A percentile compares a stretch with the other conserved stretches of the same genome.
These are phyloP conservation scores for Diabrotica balteata DNA, from an alignment of 2,888 invertebrate genomes.

Conservation along the genomic window DNA sequence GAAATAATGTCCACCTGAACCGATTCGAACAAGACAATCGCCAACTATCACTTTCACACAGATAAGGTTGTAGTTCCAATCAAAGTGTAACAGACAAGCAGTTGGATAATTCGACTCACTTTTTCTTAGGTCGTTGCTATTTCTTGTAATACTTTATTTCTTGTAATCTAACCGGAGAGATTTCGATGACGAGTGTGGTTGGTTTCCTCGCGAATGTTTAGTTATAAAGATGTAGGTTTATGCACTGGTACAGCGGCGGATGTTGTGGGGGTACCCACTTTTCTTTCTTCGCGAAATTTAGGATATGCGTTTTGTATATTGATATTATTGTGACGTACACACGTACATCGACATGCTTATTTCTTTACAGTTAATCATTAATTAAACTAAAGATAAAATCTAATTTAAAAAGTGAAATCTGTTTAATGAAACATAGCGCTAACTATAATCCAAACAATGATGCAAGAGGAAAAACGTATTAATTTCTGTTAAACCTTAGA, in stretches of 20 bases:
- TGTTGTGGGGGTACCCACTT: conserved; percentile 2
- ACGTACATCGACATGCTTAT: no score
- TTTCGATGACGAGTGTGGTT: conserved; percentile 5
- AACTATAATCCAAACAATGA: no score
- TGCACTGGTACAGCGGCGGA: conserved; percentile 3
- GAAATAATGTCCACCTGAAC: conserved; percentile 4
- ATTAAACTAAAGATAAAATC: no score
- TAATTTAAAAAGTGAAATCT: no score
- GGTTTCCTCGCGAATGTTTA: conserved; percentile 18
- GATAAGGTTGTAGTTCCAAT: conserved; percentile 16
- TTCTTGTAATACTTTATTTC: conserved; percentile 9
- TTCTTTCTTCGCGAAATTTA: no score
- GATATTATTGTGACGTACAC: no score
- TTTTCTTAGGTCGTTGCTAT: conserved; percentile 23
- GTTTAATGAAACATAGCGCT: no score
- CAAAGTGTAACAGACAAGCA: conserved; percentile 29
- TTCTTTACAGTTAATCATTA: no score
- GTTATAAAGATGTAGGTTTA: conserved; percentile 26
- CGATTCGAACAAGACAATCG: conserved; percentile 12
- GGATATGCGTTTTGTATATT: no score
- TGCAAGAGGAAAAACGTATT: no score
- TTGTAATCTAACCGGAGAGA: conserved; percentile 5
- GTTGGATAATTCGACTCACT: conserved; percentile 33
- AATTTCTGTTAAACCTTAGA: no score
- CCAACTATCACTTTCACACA: conserved; percentile 35